These are phyloP conservation scores for Antechinus stuartii DNA, from an alignment of 2,113 vertebrate species.

Conservation along the genomic window DNA sequence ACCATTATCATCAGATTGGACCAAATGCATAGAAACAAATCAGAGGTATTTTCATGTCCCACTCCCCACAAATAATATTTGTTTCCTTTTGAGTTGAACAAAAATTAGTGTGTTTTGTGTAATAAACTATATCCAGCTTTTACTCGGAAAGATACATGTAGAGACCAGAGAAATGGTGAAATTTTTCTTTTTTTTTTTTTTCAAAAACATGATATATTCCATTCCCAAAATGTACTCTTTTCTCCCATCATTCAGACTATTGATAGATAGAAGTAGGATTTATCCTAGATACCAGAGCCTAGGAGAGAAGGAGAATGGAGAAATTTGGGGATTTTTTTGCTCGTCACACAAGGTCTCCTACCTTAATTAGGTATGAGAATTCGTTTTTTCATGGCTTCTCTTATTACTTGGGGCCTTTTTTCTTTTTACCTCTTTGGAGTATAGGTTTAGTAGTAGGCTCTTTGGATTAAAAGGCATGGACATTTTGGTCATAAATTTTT, in stretches of 20 bases:
- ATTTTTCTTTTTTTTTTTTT: neutral
- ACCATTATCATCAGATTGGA: constrained; percentile 88
- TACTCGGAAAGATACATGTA: neutral
- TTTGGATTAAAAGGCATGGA: too few species aligned
- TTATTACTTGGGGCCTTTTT: neutral
- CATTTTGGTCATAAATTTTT: neutral
- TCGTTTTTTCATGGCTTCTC: neutral
- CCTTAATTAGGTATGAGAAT: neutral
- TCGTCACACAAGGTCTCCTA: neutral
- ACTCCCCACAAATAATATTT: constrained; percentile 19
- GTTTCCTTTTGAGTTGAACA: constrained; percentile 13
- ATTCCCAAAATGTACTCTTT: neutral
- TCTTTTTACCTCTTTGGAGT: neutral
- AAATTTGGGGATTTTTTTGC: neutral
- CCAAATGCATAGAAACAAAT: constrained; percentile 84
- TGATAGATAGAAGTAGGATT: neutral
- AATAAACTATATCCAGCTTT: neutral
- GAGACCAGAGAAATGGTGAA: neutral
- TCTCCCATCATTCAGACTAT: neutral
- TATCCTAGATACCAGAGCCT: neutral
- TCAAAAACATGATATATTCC: neutral
- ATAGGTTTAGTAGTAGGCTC: neutral
- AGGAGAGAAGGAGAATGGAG: neutral
- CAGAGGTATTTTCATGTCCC: constrained; percentile 87
- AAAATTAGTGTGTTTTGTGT: neutral